Evolutionary conservation across 2,113 vertebrate species (phyloP), one percentile per base, ranked within the genome.

Genomic region (Trogon surrucura): DNA sequence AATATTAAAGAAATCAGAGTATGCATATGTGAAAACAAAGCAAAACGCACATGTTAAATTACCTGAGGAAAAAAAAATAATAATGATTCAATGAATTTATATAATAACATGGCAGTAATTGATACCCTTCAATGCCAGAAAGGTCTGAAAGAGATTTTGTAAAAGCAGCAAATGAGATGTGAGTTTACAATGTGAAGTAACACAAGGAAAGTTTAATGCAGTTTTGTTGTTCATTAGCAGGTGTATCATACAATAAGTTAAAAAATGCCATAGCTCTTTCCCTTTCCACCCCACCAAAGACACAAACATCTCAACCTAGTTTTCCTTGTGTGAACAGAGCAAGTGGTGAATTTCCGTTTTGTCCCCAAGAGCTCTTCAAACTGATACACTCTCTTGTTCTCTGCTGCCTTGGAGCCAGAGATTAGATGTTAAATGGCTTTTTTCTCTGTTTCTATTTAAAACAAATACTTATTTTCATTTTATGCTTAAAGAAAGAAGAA

Each of bases 31-130:
- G 14, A 75, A 29, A 32, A 29, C 19, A 9, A 41, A 30, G 3
- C 2, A 44, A 65, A 47, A 5, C 9, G 1, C 9, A 23, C 10
- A 29, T 2, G 0, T 1, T 53, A 20, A 22, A 50, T 36, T 77
- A 32, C 57, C 32, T n/a, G 15, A 21, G 15, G 61, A 58, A 54
- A 53, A 66, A 58, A 54, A 53, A 84, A 50, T 30, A 44, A 16
- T 36, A 58, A 5, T 2, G 11, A 54, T 13, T 51, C 6, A 60
- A 51, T 48, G 5, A 60, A 38, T 3, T 20, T 64, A 14, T 57
- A 5, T 38, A 32, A 16, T 19, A 48, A 3, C 8, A 4, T 20
- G 4, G 17, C 11, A 38, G n/a, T 57, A 80, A n/a, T 4, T 62
- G 23, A 58, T 70, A 56, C 8, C 8, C 26, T 50, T 75, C 15